A percentile compares a stretch with the other conserved stretches of the same genome.
phyloP scores from a whole-genome alignment of 1,140 invertebrate species.

The Daktulosphaira vitifoliae region DNA sequence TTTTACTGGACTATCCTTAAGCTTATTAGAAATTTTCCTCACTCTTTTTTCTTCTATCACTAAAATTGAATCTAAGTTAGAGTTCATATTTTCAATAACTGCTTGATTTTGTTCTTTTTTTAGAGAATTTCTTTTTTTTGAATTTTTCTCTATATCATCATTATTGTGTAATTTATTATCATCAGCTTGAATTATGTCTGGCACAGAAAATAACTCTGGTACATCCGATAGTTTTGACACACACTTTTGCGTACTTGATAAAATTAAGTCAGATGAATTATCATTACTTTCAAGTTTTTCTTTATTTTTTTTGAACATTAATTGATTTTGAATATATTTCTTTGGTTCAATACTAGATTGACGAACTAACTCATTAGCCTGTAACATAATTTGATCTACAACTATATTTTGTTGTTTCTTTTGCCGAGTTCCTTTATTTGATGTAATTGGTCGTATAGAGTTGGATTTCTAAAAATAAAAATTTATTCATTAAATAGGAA shows the following conservation, averaged over 20 bases:
- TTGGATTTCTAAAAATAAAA: neutral
- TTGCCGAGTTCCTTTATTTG: conserved; percentile 4
- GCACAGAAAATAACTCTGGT: conserved; percentile 14
- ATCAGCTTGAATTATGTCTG: neutral
- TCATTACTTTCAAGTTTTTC: conserved; percentile 9
- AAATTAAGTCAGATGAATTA: neutral
- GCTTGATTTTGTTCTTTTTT: neutral
- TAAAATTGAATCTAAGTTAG: neutral
- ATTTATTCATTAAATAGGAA: neutral
- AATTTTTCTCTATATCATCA: neutral
- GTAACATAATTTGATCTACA: neutral
- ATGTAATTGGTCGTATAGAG: neutral
- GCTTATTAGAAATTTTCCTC: neutral
- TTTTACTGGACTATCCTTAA: neutral
- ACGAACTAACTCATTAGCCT: conserved; percentile 26
- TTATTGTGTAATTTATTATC: conserved; percentile 1
- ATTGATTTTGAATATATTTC: conserved; percentile 27
- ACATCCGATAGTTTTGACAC: neutral
- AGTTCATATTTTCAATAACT: neutral
- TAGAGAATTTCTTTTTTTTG: neutral
- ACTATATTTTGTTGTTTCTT: conserved; percentile 5
- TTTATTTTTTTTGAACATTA: conserved; percentile 30
- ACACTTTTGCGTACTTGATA: neutral
- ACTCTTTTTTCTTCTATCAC: neutral
- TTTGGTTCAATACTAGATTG: conserved; percentile 32